Percentiles rank a stretch among this genome's conserved stretches.
phyloP scores from a whole-genome alignment of 2,797 vertebrate species.

The Enteromius thamalakanensis region DNA sequence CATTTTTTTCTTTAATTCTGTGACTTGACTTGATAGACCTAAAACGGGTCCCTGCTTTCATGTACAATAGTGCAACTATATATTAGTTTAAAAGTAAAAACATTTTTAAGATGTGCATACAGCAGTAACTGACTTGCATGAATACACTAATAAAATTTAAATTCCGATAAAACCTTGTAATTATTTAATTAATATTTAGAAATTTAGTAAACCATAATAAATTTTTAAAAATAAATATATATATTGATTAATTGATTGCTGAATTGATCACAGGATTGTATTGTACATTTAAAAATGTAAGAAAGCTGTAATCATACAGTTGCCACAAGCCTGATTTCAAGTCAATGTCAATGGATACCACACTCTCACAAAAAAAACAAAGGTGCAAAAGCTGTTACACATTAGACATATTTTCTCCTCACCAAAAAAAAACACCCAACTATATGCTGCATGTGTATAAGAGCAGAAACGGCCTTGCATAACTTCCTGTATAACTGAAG shows the following conservation, averaged over 20 bases:
- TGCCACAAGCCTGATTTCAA: neutral
- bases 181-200: no score
- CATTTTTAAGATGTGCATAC: neutral
- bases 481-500: neutral
- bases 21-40: neutral
- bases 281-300: neutral
- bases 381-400: neutral
- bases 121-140: neutral
- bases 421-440: neutral
- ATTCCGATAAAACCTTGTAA: neutral
- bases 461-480: neutral
- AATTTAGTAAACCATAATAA: neutral
- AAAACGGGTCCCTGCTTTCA: neutral
- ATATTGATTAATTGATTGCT: no score
- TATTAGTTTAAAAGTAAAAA: neutral
- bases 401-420: neutral
- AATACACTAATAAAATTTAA: neutral
- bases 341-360: neutral
- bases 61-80: neutral
- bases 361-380: neutral
- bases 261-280: neutral
- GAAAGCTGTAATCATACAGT: neutral
- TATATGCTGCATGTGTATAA: neutral
- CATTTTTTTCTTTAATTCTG: neutral
- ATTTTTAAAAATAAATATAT: no score